These are phyloP conservation scores for Drosophila nasuta DNA, from an alignment of 1,140 invertebrate species.

Conservation along the genomic window DNA sequence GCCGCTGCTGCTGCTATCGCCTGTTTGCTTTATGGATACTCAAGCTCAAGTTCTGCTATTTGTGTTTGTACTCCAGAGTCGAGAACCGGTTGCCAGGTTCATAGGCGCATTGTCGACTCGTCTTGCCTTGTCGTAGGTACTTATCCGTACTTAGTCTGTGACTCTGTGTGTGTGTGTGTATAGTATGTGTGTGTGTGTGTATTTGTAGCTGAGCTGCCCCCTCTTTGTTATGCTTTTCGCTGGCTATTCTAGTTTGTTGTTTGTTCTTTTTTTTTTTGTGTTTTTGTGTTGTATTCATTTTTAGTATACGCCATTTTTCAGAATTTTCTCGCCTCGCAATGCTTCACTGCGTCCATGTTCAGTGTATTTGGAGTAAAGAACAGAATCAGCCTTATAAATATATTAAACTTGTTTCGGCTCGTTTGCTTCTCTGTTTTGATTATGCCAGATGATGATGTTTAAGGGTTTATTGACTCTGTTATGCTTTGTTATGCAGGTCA, in stretches of 20 bases:
- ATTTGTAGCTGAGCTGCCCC: slow-evolving; percentile 28
- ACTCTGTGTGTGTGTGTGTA: not conserved
- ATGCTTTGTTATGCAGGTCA: slow-evolving; percentile 40
- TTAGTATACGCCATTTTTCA: slow-evolving; percentile 35
- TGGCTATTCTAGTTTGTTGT: slow-evolving; percentile 21
- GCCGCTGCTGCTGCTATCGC: slow-evolving; percentile 22
- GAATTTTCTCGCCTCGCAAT: slow-evolving; percentile 46
- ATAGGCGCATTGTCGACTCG: slow-evolving; percentile 47
- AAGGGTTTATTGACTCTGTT: slow-evolving; percentile 65
- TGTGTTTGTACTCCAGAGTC: slow-evolving; percentile 42
- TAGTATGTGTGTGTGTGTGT: not conserved
- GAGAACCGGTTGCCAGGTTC: slow-evolving; percentile 52
- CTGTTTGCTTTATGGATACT: slow-evolving; percentile 75
- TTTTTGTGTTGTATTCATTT: slow-evolving; percentile 1
- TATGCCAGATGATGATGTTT: slow-evolving; percentile 41
- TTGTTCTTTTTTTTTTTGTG: not conserved
- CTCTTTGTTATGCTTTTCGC: slow-evolving; percentile 16
- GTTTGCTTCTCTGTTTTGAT: slow-evolving; percentile 52
- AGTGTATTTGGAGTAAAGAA: slow-evolving; percentile 28
- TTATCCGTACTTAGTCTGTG: slow-evolving; percentile 41
- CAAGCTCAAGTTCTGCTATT: slow-evolving; percentile 64
- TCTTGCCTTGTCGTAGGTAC: slow-evolving; percentile 61
- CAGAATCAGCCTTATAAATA: slow-evolving; percentile 5
- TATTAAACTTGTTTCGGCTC: slow-evolving; percentile 57
- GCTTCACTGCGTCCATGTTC: slow-evolving; percentile 38